Evolutionary conservation across 2,113 vertebrate genomes (phyloP).

Genomic region (Atherinomorus stipes): DNA sequence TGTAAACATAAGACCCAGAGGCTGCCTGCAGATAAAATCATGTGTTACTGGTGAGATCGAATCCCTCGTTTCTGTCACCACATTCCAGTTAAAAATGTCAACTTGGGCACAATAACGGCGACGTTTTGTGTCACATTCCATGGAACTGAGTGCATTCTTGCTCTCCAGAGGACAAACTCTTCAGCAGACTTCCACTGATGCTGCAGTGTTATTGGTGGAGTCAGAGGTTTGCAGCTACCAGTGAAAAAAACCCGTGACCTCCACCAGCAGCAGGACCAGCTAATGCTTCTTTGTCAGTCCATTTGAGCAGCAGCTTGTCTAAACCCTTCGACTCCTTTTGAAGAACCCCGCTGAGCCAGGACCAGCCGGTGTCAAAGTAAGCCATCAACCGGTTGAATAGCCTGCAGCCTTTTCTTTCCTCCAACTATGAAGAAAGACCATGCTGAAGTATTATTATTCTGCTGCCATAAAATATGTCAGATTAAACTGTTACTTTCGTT

Average conservation of each 20-base stretch:
- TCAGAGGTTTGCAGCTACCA: no score
- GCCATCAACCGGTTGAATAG: conserved; percentile 65
- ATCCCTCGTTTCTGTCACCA: no score
- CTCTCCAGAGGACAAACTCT: no score
- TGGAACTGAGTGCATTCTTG: no score
- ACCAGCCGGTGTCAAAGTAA: conserved; percentile 75
- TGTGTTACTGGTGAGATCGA: no score
- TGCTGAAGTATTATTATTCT: conserved; percentile 75
- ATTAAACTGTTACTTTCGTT: conserved; percentile 74
- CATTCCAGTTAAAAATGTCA: no score
- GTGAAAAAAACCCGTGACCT: conserved; percentile 33
- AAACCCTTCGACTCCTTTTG: conserved; percentile 13
- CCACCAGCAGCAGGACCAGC: conserved; percentile 15
- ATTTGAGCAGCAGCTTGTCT: conserved; percentile 44
- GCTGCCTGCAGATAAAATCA: no score
- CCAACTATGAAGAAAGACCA: conserved; percentile 61
- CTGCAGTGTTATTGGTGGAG: no score
- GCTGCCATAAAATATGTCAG: conserved; percentile 77
- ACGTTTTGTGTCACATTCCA: no score
- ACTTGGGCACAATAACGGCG: no score
- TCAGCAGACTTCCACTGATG: no score
- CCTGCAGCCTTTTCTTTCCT: conserved; percentile 65
- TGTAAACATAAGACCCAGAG: no score
- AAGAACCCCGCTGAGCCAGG: conserved; percentile 49
- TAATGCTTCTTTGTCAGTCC: conserved; percentile 47